Percentiles rank a stretch among this genome's conserved stretches.
phyloP scores from a whole-genome alignment of 1,140 invertebrate genomes.

The Sycophaga agraensis region DNA sequence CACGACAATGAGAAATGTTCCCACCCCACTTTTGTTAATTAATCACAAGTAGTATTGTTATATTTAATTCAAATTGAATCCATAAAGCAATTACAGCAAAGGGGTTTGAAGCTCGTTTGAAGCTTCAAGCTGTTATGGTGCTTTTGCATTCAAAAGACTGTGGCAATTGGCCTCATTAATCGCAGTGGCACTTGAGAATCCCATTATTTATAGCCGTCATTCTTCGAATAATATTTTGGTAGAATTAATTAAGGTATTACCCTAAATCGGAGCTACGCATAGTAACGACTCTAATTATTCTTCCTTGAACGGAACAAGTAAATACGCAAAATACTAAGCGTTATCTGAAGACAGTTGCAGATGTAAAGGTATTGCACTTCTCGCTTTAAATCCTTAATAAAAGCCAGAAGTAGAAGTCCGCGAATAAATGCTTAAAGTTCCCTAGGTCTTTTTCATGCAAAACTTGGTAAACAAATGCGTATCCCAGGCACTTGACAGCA shows the following conservation, averaged over 20 bases:
- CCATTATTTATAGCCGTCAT: not conserved
- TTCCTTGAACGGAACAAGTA: not conserved
- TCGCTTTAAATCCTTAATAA: no score
- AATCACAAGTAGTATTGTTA: not conserved
- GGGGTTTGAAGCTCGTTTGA: not conserved
- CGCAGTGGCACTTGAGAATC: not conserved
- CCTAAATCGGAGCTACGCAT: not conserved
- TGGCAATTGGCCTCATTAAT: conserved; percentile 11
- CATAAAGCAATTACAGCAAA: not conserved
- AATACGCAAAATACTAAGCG: no score
- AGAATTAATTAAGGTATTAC: not conserved
- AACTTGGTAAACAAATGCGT: conserved; percentile 12
- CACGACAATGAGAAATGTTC: no score
- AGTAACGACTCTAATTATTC: not conserved
- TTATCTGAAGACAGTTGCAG: no score
- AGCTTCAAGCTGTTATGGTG: no score
- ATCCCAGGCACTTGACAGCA: not conserved
- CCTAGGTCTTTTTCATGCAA: not conserved
- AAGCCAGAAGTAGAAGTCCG: no score
- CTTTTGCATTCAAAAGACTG: not conserved
- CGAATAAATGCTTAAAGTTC: not conserved
- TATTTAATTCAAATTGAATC: not conserved
- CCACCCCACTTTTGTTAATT: no score
- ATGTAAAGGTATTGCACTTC: no score
- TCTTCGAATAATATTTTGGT: not conserved